Evolutionary conservation across 2,113 vertebrate species (phyloP).

Genomic region (Tiliqua scincoides): DNA sequence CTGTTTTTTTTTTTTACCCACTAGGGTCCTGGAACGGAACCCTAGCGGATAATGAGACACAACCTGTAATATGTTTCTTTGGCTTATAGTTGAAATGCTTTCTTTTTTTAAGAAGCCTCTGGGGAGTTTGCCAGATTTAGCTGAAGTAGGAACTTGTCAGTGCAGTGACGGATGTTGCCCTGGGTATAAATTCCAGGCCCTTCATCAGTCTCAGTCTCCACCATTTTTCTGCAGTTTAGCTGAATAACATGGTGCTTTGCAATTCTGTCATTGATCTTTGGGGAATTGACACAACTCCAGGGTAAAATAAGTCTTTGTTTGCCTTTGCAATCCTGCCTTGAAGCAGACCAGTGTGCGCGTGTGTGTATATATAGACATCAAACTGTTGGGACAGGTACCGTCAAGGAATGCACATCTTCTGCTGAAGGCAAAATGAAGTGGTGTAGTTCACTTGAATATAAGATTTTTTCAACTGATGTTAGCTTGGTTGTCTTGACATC

Average conservation of each 20-base stretch:
- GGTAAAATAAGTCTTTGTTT: not conserved
- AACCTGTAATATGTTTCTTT: rapidly evolving
- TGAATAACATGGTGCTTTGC: not conserved
- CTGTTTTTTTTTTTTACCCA: no score
- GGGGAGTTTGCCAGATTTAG: slow-evolving; percentile 7
- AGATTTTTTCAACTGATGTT: not conserved
- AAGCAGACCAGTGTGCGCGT: not conserved
- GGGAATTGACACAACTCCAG: not conserved
- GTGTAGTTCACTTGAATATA: not conserved
- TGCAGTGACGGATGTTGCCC: slow-evolving; percentile 16
- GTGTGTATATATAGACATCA: rapidly evolving
- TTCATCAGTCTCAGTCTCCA: not conserved
- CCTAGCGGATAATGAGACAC: no score
- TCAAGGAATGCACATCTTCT: not conserved
- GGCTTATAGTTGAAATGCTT: not conserved
- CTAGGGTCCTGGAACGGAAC: no score
- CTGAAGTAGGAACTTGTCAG: not conserved
- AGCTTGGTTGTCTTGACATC: not conserved
- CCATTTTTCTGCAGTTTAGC: not conserved
- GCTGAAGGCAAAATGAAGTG: not conserved
- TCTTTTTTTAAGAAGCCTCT: slow-evolving; percentile 7
- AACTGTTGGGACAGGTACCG: not conserved
- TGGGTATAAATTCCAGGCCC: not conserved
- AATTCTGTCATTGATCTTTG: not conserved
- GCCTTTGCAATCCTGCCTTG: not conserved